Evolutionary conservation across 1,140 invertebrate genomes (phyloP).

Genomic region (Asobara japonica): DNA sequence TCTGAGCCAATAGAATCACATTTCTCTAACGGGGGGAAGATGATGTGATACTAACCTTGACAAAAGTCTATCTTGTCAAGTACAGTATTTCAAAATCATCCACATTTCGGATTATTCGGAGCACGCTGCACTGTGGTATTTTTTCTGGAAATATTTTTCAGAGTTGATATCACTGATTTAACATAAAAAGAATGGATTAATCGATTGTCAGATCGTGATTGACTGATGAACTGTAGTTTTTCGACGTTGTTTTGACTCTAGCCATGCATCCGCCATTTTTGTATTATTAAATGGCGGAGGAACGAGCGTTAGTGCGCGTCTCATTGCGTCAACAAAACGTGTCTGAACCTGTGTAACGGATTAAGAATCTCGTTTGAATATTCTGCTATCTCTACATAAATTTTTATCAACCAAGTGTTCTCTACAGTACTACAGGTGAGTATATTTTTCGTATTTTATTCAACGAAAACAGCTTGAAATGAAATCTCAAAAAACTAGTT

Average conservation of each 20-base stretch:
- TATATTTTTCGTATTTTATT: background rate
- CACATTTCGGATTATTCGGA: background rate
- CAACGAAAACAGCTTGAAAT: background rate
- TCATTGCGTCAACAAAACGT: background rate
- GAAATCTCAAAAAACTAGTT: background rate
- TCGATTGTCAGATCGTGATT: background rate
- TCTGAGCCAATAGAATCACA: background rate
- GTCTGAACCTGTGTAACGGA: background rate
- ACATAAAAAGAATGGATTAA: background rate
- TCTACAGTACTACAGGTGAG: background rate
- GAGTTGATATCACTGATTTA: background rate
- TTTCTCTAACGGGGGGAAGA: background rate
- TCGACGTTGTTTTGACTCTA: background rate
- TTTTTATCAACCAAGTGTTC: background rate
- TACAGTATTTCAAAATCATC: background rate
- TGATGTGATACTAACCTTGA: background rate
- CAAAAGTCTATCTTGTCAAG: background rate
- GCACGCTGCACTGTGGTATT: background rate
- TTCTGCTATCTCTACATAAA: background rate
- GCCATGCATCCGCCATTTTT: background rate
- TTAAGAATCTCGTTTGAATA: background rate
- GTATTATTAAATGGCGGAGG: background rate
- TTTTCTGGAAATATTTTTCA: background rate
- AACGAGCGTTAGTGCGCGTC: background rate
- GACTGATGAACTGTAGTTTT: background rate